Percentiles rank a stretch among this genome's conserved stretches.
Evolutionary conservation across 2,113 vertebrate species (phyloP).

Genomic region (Zosterops pallidus): DNA sequence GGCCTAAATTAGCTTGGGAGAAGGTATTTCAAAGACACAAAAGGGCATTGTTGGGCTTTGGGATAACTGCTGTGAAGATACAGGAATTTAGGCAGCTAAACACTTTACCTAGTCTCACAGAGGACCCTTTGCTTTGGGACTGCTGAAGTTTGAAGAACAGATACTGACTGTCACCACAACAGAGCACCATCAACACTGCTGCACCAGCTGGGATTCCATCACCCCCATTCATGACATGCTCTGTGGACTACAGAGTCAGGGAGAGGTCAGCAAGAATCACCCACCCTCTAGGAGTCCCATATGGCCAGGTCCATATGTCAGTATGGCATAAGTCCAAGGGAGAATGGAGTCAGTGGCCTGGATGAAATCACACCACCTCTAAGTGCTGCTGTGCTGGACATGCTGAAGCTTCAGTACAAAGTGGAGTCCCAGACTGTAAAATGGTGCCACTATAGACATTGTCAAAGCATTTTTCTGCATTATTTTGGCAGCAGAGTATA

Average conservation of each 20-base stretch:
- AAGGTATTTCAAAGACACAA: background rate
- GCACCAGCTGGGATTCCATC: background rate
- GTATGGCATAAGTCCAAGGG: background rate
- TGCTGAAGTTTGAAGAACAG: background rate
- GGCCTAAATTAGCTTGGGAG: background rate
- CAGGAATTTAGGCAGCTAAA: background rate
- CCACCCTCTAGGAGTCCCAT: background rate
- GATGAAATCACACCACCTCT: background rate
- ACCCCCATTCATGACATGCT: background rate
- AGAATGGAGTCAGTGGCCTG: background rate
- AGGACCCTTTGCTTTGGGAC: too few relatives aligned
- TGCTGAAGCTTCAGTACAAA: background rate
- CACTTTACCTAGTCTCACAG: background rate
- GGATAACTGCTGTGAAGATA: background rate
- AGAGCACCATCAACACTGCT: background rate
- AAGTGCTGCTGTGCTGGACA: background rate
- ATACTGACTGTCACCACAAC: background rate
- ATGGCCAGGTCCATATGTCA: background rate
- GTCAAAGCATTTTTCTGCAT: background rate
- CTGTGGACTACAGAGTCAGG: background rate
- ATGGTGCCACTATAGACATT: background rate
- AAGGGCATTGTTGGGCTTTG: background rate
- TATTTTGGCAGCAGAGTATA: background rate
- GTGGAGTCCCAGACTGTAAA: background rate
- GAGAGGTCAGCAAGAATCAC: accelerated